Base-by-base conservation (phyloP, 2,888 invertebrate species). In the Periphyllus acericola region DNA sequence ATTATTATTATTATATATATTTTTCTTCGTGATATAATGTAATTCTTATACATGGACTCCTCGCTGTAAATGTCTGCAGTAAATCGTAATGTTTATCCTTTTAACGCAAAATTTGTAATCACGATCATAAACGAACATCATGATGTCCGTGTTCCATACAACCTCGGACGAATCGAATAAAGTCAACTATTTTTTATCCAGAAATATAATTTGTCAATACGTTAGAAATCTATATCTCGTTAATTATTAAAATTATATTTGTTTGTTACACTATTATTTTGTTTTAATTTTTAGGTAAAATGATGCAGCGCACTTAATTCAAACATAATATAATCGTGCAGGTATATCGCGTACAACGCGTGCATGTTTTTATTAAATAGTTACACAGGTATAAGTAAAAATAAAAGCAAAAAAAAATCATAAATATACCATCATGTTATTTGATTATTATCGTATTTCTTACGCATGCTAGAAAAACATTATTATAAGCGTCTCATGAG, bases 71-170 rank as follows among this genome's bases (percentile, higher is more conserved):
- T 79, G 19, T 52, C 52, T 32, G 29, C 36, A 21, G 25, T 19
- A 71, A 46, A 82, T 68, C 25, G 25, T 46, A 25, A 14, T 6
- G 46, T 71, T 82, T 71, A 46, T 46, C 29, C 25, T 82, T 46
- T 68, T 46, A 71, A 32, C 32, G 60, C 25, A 71, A 71, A 71
- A 46, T 71, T 46, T 68, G 68, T 68, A 71, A 68, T 81, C 68
- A 81, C 46, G 68, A 81, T 25, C 14, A 19, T 29, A 29, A 81
- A 68, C 19, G 14, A 32, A 71, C 46, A 25, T 46, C 68, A 46
- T 32, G 40, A 46, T 32, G 40, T 32, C 32, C 81, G 68, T 71
- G 81, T 21, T 3, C 21, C 3, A 29, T 68, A 21, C 21, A 32
- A 46, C 81, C 81, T 82, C 71, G 68, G 6, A 6, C 36, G 72